Evolutionary conservation across 53 echinoderm and acorn worm species (phyloP).

Genomic region (Pentamera pediparva): DNA sequence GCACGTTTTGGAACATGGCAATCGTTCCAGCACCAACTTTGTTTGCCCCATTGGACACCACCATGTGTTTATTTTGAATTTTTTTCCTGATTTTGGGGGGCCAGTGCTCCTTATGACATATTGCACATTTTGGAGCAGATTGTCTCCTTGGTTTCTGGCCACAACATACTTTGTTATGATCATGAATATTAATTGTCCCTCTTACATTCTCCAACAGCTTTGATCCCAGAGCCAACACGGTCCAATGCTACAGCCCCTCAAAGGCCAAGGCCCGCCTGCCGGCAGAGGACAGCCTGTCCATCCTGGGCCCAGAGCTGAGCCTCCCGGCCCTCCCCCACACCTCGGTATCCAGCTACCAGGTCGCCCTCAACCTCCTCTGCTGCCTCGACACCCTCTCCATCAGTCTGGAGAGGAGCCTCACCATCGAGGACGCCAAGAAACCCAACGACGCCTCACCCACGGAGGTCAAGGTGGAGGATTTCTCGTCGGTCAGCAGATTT

Average conservation of each 20-base stretch:
- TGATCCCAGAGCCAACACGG: constrained; percentile 44
- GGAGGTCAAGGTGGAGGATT: constrained; percentile 74
- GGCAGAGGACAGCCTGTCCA: constrained; percentile 49
- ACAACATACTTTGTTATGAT: not conserved
- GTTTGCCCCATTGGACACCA: too few relatives aligned
- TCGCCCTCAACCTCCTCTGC: constrained; percentile 80
- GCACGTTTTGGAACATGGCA: too few relatives aligned
- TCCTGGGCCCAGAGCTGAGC: constrained; percentile 78
- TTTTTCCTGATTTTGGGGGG: too few relatives aligned
- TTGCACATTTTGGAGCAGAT: too few relatives aligned
- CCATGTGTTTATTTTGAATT: too few relatives aligned
- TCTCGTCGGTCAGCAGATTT: constrained; percentile 75
- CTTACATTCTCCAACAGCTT: constrained; percentile 46
- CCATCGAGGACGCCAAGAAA: constrained; percentile 57
- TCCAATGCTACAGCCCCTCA: constrained; percentile 56
- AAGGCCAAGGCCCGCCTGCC: constrained; percentile 32
- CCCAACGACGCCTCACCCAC: constrained; percentile 35
- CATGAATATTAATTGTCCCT: not conserved
- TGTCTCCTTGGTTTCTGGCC: too few relatives aligned
- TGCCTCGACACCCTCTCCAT: constrained; percentile 77
- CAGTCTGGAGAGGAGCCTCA: constrained; percentile 65
- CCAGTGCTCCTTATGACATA: too few relatives aligned
- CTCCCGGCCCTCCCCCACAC: constrained; percentile 65
- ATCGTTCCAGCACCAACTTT: too few relatives aligned
- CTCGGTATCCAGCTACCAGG: constrained; percentile 64